phyloP scores from a whole-genome alignment of 2,888 invertebrate species.

The Callinectes sapidus region DNA sequence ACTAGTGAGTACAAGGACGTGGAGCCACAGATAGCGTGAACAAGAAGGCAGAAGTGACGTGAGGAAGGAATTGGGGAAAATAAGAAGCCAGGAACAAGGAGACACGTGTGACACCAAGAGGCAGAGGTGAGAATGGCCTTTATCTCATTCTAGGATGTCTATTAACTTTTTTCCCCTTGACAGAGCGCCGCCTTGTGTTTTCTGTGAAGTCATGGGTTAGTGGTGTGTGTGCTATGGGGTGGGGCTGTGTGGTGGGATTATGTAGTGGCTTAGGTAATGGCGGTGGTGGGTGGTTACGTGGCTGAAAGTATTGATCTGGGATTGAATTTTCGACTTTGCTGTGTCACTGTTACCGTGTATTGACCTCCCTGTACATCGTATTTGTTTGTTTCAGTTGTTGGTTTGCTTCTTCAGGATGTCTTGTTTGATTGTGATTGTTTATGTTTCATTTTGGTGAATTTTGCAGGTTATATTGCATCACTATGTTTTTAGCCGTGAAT shows the following conservation, averaged over 20 bases:
- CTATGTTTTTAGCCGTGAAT: no score
- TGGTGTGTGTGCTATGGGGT: neutral
- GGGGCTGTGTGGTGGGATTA: neutral
- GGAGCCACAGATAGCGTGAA: neutral
- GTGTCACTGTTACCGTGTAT: no score
- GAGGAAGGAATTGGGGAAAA: neutral
- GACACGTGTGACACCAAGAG: neutral
- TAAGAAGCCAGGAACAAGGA: neutral
- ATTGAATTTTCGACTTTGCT: no score
- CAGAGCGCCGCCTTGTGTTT: no score
- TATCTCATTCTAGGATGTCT: neutral
- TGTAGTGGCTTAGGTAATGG: neutral
- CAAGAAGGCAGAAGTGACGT: neutral
- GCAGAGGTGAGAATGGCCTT: neutral
- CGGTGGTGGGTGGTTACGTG: neutral
- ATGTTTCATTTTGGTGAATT: no score
- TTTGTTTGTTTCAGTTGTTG: no score
- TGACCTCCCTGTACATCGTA: no score
- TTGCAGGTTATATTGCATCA: no score
- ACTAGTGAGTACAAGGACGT: no score
- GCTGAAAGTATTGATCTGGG: neutral
- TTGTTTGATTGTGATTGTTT: no score
- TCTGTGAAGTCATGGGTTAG: neutral
- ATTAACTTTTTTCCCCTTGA: no score
- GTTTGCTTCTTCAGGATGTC: no score